Conservation (phyloP, 1,140 invertebrate genomes). For the Saxidomus purpurata region DNA sequence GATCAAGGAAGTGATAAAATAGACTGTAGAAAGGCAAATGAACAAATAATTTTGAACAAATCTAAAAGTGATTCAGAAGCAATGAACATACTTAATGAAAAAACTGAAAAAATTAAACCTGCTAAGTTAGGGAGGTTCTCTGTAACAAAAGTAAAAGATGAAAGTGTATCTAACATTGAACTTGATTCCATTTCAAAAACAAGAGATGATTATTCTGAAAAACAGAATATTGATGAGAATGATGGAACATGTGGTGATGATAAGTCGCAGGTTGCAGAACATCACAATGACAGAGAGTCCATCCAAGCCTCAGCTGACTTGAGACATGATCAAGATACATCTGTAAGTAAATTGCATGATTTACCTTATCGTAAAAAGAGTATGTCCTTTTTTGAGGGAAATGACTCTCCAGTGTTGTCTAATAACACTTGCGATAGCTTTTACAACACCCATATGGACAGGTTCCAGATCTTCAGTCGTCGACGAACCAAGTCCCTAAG, state of each 20-base stretch:
- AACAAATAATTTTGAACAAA: neutral
- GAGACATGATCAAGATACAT: neutral
- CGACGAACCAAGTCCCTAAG: slow-evolving; percentile 57
- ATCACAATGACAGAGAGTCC: neutral
- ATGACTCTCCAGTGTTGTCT: slow-evolving; percentile 53
- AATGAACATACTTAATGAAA: slow-evolving; percentile 13
- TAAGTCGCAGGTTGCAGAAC: neutral
- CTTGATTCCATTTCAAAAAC: neutral
- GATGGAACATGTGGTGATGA: neutral
- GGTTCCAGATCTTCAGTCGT: slow-evolving; percentile 51
- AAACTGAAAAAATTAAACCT: neutral
- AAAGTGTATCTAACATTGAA: no score
- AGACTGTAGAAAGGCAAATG: neutral
- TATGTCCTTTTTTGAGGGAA: slow-evolving; percentile 65
- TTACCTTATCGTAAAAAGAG: slow-evolving; percentile 67
- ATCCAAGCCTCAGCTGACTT: neutral
- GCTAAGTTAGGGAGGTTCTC: slow-evolving; percentile 13
- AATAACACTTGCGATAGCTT: slow-evolving; percentile 63
- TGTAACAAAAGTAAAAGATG: slow-evolving; percentile 4
- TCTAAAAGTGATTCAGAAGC: neutral
- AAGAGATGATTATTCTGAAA: neutral
- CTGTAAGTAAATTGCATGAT: slow-evolving; percentile 67
- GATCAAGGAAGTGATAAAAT: neutral
- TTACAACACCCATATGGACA: slow-evolving; percentile 63
- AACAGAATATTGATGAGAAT: neutral